Percentiles rank a stretch among this genome's conserved stretches.
These are phyloP conservation scores for Cochlearius cochlearius DNA, from an alignment of 2,113 vertebrate genomes.

Conservation along the genomic window DNA sequence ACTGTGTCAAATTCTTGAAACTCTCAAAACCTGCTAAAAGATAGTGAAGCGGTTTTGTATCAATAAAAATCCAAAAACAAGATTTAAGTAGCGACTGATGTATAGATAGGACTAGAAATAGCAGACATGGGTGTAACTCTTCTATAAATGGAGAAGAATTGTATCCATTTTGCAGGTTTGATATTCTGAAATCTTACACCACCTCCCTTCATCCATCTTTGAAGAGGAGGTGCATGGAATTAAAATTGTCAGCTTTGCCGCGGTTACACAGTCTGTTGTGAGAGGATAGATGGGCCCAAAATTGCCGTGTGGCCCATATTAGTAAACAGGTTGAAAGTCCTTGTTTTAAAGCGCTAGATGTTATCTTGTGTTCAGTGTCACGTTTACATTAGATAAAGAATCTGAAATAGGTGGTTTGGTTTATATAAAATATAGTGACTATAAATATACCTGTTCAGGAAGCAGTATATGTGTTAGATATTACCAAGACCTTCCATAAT, in stretches of 20 bases:
- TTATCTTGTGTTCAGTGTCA: background rate
- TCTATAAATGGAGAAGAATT: background rate
- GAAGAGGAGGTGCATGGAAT: background rate
- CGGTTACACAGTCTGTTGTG: background rate
- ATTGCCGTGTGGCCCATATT: background rate
- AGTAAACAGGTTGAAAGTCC: background rate
- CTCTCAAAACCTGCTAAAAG: background rate
- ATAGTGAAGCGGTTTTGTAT: background rate
- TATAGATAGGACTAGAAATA: background rate
- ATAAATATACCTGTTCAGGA: background rate
- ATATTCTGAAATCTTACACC: background rate
- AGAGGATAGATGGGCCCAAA: background rate
- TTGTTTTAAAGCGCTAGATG: background rate
- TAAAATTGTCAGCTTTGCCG: background rate
- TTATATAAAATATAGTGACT: background rate
- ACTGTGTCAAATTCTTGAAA: background rate
- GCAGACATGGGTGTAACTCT: background rate
- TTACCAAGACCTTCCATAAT: background rate
- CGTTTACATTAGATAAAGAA: background rate
- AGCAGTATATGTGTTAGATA: background rate
- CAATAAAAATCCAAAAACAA: background rate
- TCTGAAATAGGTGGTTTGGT: too few relatives aligned
- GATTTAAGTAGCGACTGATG: background rate
- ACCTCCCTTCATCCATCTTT: background rate
- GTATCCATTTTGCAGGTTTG: background rate